Percentiles rank a stretch among this genome's conserved stretches.
Conservation (phyloP, 2,113 vertebrate genomes). For the Progne subis region DNA sequence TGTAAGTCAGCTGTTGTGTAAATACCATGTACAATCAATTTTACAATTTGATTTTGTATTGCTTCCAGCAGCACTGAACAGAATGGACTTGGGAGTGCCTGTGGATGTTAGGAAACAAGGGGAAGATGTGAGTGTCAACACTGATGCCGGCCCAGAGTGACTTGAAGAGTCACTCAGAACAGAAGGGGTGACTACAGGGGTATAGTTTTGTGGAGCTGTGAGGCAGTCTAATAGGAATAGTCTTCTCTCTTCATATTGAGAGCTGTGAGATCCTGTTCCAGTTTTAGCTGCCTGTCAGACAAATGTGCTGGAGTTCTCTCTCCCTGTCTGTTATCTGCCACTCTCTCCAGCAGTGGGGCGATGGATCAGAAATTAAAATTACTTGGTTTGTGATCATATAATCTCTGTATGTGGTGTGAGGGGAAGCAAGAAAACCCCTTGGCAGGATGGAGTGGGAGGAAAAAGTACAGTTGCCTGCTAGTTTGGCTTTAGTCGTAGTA, state of each 20-base stretch:
- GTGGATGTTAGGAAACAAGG: background rate
- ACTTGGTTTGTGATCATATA: background rate
- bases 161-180: background rate
- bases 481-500: background rate
- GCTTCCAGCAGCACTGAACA: background rate
- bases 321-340: background rate
- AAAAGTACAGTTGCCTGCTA: background rate
- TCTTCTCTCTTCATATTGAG: background rate
- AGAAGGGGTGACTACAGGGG: background rate
- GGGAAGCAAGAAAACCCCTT: background rate
- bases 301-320: background rate
- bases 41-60: background rate
- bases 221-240: background rate
- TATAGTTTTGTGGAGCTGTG: background rate
- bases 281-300: background rate
- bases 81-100: background rate
- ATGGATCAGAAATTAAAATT: background rate
- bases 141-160: background rate
- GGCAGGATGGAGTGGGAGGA: background rate
- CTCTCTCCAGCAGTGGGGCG: background rate
- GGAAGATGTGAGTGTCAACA: background rate
- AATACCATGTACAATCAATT: background rate
- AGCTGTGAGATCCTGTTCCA: background rate
- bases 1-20: background rate
- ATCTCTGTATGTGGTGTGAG: background rate